Evolutionary conservation across 2,888 invertebrate genomes (phyloP).

Genomic region (Gymnosoma rotundatum): DNA sequence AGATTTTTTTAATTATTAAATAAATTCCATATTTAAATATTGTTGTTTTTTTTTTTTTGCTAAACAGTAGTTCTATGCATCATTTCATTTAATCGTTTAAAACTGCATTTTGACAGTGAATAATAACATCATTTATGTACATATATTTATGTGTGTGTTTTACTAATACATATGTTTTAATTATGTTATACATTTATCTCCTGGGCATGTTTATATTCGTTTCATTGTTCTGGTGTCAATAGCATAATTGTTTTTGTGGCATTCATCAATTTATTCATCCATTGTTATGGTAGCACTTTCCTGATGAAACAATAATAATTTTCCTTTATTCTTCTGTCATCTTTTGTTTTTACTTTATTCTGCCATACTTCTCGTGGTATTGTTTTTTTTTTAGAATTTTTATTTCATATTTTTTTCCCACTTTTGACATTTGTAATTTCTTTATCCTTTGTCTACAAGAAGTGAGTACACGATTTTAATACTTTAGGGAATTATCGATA

Average conservation of each 20-base stretch:
- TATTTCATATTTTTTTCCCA: not conserved
- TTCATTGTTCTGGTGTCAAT: constrained; percentile 68
- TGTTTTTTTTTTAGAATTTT: not conserved
- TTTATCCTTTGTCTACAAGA: constrained; percentile 36
- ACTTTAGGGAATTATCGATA: constrained; percentile 60
- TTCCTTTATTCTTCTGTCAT: constrained; percentile 21
- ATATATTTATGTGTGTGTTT: not conserved
- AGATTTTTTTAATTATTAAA: too few species aligned
- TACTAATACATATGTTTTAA: too few species aligned
- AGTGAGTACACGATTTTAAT: constrained; percentile 49
- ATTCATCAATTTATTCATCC: constrained; percentile 51
- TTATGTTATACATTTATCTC: constrained; percentile 31
- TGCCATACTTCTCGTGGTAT: not conserved
- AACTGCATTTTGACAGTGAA: constrained; percentile 36
- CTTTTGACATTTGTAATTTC: constrained; percentile 7
- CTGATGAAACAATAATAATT: constrained; percentile 51
- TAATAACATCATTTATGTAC: not conserved
- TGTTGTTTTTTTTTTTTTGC: too few species aligned
- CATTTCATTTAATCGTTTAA: constrained; percentile 29
- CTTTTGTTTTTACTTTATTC: not conserved
- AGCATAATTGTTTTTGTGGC: constrained; percentile 65
- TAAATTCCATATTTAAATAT: too few species aligned
- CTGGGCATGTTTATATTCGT: constrained; percentile 61
- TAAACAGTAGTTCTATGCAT: not conserved
- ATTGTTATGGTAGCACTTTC: constrained; percentile 53